Evolutionary conservation across 2,113 vertebrate genomes (phyloP).

Genomic region (Recurvirostra avosetta): DNA sequence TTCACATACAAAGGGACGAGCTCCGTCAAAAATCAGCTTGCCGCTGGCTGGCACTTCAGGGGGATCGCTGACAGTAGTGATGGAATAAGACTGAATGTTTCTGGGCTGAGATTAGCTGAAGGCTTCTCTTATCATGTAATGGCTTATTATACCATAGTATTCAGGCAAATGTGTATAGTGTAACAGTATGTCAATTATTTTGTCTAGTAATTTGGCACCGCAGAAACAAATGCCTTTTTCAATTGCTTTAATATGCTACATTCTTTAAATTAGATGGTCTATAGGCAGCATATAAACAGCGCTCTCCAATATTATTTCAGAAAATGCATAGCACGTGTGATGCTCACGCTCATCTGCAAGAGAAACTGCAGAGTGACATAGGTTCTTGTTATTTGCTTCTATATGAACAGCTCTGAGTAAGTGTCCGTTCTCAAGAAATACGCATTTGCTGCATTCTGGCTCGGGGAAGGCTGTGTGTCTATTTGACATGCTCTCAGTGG

Average conservation of each 20-base stretch:
- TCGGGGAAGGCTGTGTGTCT: neutral
- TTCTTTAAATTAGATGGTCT: conserved; percentile 23
- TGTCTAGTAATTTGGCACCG: neutral
- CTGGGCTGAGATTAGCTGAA: neutral
- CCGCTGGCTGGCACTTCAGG: neutral
- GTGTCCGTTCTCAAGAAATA: neutral
- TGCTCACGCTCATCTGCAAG: neutral
- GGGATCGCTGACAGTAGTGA: neutral
- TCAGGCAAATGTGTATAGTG: neutral
- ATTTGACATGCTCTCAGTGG: conserved; percentile 46
- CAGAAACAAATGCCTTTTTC: conserved; percentile 1
- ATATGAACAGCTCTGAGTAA: neutral
- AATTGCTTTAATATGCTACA: neutral
- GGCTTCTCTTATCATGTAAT: neutral
- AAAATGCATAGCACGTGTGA: neutral
- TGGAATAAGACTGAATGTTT: neutral
- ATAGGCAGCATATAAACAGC: neutral
- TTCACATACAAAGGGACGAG: neutral
- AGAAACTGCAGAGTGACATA: neutral
- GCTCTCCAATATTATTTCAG: neutral
- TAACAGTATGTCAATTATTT: neutral
- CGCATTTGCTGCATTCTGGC: neutral
- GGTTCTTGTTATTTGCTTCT: conserved; percentile 18
- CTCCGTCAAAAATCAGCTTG: neutral
- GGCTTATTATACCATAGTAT: neutral